phyloP scores from a whole-genome alignment of 2,797 vertebrate genomes.

The Momotus momota region DNA sequence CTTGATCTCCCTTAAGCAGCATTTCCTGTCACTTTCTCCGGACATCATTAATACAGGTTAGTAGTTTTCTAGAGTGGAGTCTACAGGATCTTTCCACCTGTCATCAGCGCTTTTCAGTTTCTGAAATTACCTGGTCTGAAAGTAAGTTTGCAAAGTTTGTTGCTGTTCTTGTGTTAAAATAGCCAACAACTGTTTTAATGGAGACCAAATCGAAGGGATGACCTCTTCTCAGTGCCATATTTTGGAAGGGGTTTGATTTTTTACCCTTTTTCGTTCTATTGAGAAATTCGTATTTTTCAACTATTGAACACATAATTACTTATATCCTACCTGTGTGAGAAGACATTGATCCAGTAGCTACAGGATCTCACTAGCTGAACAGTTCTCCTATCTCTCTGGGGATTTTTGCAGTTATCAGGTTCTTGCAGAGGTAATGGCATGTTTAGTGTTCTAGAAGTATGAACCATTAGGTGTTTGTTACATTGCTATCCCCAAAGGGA shows the following conservation, averaged over 20 bases:
- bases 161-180: not conserved
- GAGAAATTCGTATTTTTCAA: not conserved
- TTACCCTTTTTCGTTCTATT: not conserved
- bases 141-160: not conserved
- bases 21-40: slow-evolving; percentile 24
- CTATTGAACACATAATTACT: not conserved
- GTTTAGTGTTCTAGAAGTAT: not conserved
- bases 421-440: not conserved
- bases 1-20: not conserved
- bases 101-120: slow-evolving; percentile 18
- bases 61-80: slow-evolving; percentile 18
- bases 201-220: not conserved
- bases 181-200: not conserved
- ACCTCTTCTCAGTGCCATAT: not conserved
- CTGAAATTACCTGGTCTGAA: slow-evolving; percentile 29
- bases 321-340: not conserved
- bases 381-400: not conserved
- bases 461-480: not conserved
- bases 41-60: not conserved
- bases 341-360: not conserved
- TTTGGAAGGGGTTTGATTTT: not conserved
- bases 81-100: not conserved
- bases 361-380: not conserved
- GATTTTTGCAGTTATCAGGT: not conserved
- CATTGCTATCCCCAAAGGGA: not conserved